Base-by-base conservation (phyloP, 2,888 invertebrate genomes). In the Endomychus coccineus region DNA sequence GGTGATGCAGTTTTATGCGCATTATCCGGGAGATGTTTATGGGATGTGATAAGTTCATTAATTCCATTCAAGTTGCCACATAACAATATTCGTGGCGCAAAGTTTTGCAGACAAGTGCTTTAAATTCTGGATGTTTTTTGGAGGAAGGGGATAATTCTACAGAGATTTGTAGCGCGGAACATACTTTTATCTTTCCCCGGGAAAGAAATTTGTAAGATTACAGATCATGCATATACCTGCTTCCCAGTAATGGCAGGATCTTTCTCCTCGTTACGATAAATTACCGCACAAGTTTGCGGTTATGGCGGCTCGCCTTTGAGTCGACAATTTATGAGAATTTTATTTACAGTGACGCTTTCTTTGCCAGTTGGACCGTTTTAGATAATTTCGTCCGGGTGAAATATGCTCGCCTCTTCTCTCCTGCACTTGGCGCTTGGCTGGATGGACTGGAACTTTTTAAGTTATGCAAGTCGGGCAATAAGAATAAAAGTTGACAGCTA, bases 91-190 rank as follows among this genome's bases (percentile, higher is more conserved):
- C n/a, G n/a, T n/a, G n/a, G n/a, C n/a, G n/a, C n/a, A n/a, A n/a
- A n/a, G n/a, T n/a, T n/a, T n/a, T n/a, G n/a, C n/a, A n/a, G n/a
- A n/a, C n/a, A n/a, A n/a, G n/a, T n/a, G n/a, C n/a, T n/a, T n/a
- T n/a, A n/a, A n/a, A n/a, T n/a, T n/a, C n/a, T n/a, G n/a, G n/a
- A n/a, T n/a, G n/a, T n/a, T n/a, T n/a, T n/a, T n/a, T n/a, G n/a
- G n/a, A 32, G 44, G 42, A 44, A 47, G 48, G 46, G 49, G 54
- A 54, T 54, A 54, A 58, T 54, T 56, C 52, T 46, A n/a, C 42
- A 47, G 54, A 62, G 59, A 61, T 62, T 62, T 61, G 61, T 61
- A 58, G 58, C 49, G 54, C 51, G 59, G 58, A 62, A 61, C 59
- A 55, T 52, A 50, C 57, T 58, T 61, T 56, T 61, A 55, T 59